phyloP scores from a whole-genome alignment of 2,113 vertebrate genomes.

The Oostethus manadensis region DNA sequence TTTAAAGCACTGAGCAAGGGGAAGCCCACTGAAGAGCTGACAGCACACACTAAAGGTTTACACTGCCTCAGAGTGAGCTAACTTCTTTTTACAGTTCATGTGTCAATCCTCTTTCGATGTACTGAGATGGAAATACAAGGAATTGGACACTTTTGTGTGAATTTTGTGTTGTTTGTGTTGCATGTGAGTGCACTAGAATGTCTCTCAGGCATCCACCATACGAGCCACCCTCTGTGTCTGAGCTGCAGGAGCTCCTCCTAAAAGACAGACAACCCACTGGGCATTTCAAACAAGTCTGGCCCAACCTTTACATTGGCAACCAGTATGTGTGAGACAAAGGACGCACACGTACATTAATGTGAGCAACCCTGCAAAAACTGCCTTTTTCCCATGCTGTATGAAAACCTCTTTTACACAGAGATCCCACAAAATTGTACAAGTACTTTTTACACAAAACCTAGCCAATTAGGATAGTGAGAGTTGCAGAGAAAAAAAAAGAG shows the following conservation, averaged over 20 bases:
- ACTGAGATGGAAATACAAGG: too few species aligned
- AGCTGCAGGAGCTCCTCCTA: slow-evolving; percentile 64
- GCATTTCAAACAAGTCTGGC: slow-evolving; percentile 74
- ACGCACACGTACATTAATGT: neutral
- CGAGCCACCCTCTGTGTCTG: slow-evolving; percentile 62
- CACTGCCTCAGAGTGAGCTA: slow-evolving; percentile 7
- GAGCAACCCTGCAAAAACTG: neutral
- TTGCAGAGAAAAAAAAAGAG: too few species aligned
- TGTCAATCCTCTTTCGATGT: too few species aligned
- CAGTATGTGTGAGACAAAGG: slow-evolving; percentile 48
- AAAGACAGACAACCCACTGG: slow-evolving; percentile 59
- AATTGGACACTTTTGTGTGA: neutral
- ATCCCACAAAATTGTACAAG: too few species aligned
- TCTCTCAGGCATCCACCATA: slow-evolving; percentile 57
- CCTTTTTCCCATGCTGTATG: too few species aligned
- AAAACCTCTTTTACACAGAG: too few species aligned
- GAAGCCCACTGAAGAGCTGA: too few species aligned
- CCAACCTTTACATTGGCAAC: slow-evolving; percentile 70
- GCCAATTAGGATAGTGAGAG: too few species aligned
- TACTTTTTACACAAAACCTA: too few species aligned
- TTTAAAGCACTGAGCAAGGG: too few species aligned
- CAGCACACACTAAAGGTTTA: neutral
- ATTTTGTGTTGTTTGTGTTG: neutral
- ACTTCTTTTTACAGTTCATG: slow-evolving; percentile 3
- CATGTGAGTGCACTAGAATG: slow-evolving; percentile 47